Percentiles rank a stretch among this genome's conserved stretches.
These are phyloP conservation scores for Alosa sapidissima DNA, from an alignment of 2,797 vertebrate species.

Conservation along the genomic window DNA sequence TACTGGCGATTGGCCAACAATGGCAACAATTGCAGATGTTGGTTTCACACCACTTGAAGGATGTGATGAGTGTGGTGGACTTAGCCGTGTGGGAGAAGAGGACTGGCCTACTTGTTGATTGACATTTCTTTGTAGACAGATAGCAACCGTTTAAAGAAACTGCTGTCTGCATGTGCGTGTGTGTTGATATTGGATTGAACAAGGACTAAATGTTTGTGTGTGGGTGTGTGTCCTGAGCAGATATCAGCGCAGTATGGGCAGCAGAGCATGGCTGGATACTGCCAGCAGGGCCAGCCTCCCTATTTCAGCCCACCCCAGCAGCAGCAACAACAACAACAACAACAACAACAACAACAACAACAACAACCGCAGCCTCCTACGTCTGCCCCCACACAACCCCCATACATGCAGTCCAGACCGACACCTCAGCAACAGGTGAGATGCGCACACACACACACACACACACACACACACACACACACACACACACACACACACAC, in stretches of 20 bases:
- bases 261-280: constrained; percentile 84
- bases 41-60: neutral
- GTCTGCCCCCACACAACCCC: constrained; percentile 83
- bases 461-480: neutral
- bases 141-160: neutral
- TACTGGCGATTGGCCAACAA: neutral
- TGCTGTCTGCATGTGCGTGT: neutral
- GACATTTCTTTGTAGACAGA: neutral
- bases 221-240: constrained; percentile 67
- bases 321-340: constrained; percentile 78
- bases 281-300: constrained; percentile 87
- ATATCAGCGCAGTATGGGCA: constrained; percentile 87
- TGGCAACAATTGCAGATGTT: constrained; percentile 5
- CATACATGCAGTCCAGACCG: constrained; percentile 84
- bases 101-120: neutral
- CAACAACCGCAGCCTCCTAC: constrained; percentile 81
- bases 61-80: neutral
- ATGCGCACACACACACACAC: neutral
- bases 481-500: too few species aligned
- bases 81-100: neutral
- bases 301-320: constrained; percentile 89
- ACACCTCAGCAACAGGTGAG: constrained; percentile 76
- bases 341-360: constrained; percentile 80
- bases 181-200: neutral
- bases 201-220: neutral